These are phyloP conservation scores for Chaetodon auriga DNA, from an alignment of 2,113 vertebrate genomes.

Conservation along the genomic window DNA sequence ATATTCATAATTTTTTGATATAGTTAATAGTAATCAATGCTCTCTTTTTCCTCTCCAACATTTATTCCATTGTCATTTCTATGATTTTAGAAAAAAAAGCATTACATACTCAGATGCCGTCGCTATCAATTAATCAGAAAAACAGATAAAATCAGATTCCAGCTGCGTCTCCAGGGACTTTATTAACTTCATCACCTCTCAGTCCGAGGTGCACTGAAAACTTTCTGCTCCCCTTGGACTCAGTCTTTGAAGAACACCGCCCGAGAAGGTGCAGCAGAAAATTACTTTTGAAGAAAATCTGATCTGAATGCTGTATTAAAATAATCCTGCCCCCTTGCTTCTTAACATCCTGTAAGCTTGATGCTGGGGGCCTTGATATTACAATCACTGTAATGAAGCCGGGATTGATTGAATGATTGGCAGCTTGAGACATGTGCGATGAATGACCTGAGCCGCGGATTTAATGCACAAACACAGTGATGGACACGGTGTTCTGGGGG, in stretches of 20 bases:
- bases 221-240: slow-evolving; percentile 5
- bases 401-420: slow-evolving; percentile 84
- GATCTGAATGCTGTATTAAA: slow-evolving; percentile 77
- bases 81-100: not conserved
- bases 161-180: not conserved
- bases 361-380: slow-evolving; percentile 72
- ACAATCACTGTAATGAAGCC: slow-evolving; percentile 82
- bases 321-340: slow-evolving; percentile 69
- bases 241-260: slow-evolving; percentile 45
- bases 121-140: not conserved
- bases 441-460: slow-evolving; percentile 68
- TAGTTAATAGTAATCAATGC: not conserved
- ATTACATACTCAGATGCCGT: no score
- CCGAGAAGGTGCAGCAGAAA: slow-evolving; percentile 60
- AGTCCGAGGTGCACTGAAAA: not conserved
- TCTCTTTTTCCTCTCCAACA: not conserved
- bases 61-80: not conserved
- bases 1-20: not conserved
- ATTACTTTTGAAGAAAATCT: slow-evolving; percentile 77
- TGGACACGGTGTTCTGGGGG: slow-evolving; percentile 63
- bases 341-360: slow-evolving; percentile 53
- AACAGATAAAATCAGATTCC: not conserved
- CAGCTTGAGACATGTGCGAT: slow-evolving; percentile 74
- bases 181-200: not conserved
- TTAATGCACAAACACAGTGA: slow-evolving; percentile 59